Evolutionary conservation across 2,113 vertebrate species (phyloP), one percentile per base, ranked within the genome.

Genomic region (Promerops cafer): DNA sequence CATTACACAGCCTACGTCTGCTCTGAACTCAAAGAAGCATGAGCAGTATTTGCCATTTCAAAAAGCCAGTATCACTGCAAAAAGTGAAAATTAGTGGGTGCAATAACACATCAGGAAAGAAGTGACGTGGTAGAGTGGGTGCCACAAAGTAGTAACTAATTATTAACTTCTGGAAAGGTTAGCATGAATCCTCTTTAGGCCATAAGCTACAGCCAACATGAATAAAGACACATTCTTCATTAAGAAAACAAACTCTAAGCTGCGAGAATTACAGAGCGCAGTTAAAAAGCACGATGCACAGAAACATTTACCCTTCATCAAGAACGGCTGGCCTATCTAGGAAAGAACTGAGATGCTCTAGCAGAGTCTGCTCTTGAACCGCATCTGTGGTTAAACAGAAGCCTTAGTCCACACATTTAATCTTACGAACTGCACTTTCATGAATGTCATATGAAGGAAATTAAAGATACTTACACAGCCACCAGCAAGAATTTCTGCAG

Each of bases 381-480:
- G 88, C 78, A 97, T 96, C 97, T 97, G 94, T 53, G 71, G 94
- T 96, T 94, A 90, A 97, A 97, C 70, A 96, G 87, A 97, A 96
- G 72, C 78, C 96, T 97, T 89, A 97, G 96, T 94, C 54, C 94
- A 84, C 83, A 82, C 6, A 87, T 13, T 90, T 81, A 60, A 76
- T 70, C 45, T 83, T 16, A 54, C 1, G 50, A 15, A 49, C 42
- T 2, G 30, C 13, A 79, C 49, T 82, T 93, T 42, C 92, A 87
- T 44, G 22, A 50, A 92, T 90, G 47, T 42, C 60, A n/a, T 31
- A 65, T 0, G 22, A 49, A 79, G 71, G 68, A 95, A 92, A 96
- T 83, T 30, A 95, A 87, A 76, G 85, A 76, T 98, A 99, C 99
- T 98, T 97, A 99, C 99, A 91, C 98, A 99, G 97, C 98, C 98